Base-by-base conservation (phyloP, 2,888 invertebrate genomes). In the Lepidocyrtinus sp. region DNA sequence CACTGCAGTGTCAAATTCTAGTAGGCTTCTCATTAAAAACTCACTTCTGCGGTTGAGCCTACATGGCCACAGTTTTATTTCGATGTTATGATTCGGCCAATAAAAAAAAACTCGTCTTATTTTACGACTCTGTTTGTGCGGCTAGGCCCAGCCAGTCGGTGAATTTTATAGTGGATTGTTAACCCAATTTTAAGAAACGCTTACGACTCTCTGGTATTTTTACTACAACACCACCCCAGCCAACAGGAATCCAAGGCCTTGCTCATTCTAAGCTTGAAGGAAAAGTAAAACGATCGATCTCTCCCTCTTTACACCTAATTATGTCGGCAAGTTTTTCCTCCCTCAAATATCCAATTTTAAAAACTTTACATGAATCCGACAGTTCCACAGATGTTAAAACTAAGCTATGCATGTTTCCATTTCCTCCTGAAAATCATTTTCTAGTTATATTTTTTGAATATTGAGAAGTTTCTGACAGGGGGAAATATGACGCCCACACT, bases 101-200 rank as follows among this genome's bases (percentile, higher is more conserved):
- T 36, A n/a, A 36, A 36, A 36, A 36, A 36, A 36, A 36, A 36
- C 36, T 36, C 36, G 36, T 36, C 36, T 36, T n/a, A n/a, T 36
- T 36, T 36, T 36, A 36, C 36, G 36, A 36, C 12, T 36, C 36
- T 12, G 5, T 5, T 36, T 36, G 5, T 36, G 36, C 12, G 36
- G 36, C 36, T 36, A 7, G 36, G 36, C 36, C 12, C 12, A 7
- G 36, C 12, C 36, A 36, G 5, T 36, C 12, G 36, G 36, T 12
- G 12, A 36, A 36, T 50, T 68, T 68, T 68, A 50, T 68, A 24
- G 24, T 46, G 3, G 22, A 50, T 25, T 50, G 50, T 68, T 68
- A 68, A 68, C 68, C 68, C n/a, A 68, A 68, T 68, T 50, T 68
- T 50, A 68, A 36, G 36, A 68, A 68, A 24, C 22, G 45, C n/a